Evolutionary conservation across 2,888 invertebrate species (phyloP), one percentile per base, ranked within the genome.

Genomic region (Yponomeuta evonymella): DNA sequence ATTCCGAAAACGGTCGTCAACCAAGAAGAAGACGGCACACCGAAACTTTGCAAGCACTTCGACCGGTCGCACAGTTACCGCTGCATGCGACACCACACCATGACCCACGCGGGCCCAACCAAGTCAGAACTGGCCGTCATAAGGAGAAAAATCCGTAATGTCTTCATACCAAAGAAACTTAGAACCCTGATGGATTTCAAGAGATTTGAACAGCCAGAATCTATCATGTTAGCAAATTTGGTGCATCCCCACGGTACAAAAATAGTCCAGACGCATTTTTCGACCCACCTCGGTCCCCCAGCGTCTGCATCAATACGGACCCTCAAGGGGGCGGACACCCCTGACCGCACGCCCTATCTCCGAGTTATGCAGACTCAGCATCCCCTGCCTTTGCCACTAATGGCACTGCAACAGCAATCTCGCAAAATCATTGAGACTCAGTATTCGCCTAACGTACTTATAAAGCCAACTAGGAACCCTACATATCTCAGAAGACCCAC

Each of bases 41-140:
- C 29, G 12, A 30, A 15, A 77, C 88, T 88, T 67, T 89, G 90
- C 72, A 83, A 80, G 67, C 89, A 90, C 71, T 82, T 79, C 68
- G 74, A 72, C 0, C 74, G 67, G 0, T 89, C 89, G 0, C 88
- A 89, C 64, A 89, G 89, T 72, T 90, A 89, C 72, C 76, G 89
- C 0, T 90, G 89, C 36, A 85, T 90, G 85, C 77, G 90, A 11
- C 76, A 80, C 0, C 83, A 86, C 6, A 86, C 81, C 0, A 88
- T 90, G 89, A 80, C 75, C 1, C 63, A 81, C 1, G 90, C 90
- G 1, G 90, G 90, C 1, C 90, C 90, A 0, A 89, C 89, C 0
- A 77, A 74, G 1, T 87, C 86, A 81, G 82, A 87, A n/a, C 70
- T 70, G 29, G 69, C 69, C 0, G 65, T 58, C 15, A 58, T 58